Evolutionary conservation across 2,113 vertebrate genomes (phyloP), one percentile per base, ranked within the genome.

Genomic region (Martes martes): DNA sequence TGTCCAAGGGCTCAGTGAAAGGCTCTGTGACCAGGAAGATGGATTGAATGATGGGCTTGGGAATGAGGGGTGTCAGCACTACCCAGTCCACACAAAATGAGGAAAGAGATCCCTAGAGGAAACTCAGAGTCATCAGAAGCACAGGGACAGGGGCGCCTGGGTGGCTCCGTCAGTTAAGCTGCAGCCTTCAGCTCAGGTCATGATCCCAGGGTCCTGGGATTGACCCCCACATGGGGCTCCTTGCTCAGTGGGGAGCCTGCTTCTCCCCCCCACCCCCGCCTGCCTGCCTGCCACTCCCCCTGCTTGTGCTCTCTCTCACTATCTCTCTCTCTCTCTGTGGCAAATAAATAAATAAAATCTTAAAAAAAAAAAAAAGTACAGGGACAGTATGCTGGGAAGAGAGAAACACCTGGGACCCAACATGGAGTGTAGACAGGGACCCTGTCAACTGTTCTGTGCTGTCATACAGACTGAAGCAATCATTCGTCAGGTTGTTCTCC

Each of bases 391-490:
- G 28, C 47, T 36, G 18, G 86, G 36, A 67, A 65, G 36, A 67
- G 28, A 42, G 8, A 81, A 65, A 14, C 45, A 21, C 11, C 33
- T 36, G 39, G 23, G n/a, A 24, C 18, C 26, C 26, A 13, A n/a
- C 18, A 2, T 13, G 67, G 65, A 31, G 7, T 11, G 11, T 7
- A 59, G 82, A 73, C 5, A 31, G 24, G 52, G 21, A 2, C n/a
- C n/a, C 59, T 1, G 1, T 21, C 4, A 0, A 0, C 19, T 1
- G 2, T 4, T 84, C 52, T 9, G 2, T 23, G 76, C 87, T 13
- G 4, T 79, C 47, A 36, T 19, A 65, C 1, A 23, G 33, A 61
- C 16, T 0, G 15, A 91, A 19, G 52, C 50, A 4, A 26, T 7
- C 7, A 1, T 59, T 63, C 7, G 3, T 55, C 79, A 31, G 52